A percentile compares a stretch with the other conserved stretches of the same genome.
Evolutionary conservation across 1,140 invertebrate genomes (phyloP).

Genomic region (Cherax quadricarinatus): DNA sequence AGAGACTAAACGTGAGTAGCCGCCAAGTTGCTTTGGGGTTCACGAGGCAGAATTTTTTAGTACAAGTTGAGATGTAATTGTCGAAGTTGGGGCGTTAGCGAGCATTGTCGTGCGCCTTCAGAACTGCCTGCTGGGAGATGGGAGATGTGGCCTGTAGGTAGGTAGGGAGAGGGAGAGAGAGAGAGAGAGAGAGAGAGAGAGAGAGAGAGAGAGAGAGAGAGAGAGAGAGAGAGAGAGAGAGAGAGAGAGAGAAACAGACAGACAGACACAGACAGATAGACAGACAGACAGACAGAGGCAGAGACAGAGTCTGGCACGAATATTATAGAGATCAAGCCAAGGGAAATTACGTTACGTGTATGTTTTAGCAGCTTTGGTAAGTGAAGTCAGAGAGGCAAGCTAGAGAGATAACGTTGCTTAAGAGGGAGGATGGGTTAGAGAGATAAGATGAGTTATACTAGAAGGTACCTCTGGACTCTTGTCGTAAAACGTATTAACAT

Average conservation of each 20-base stretch:
- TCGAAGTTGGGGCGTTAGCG: slow-evolving; percentile 18
- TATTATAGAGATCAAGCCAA: not conserved
- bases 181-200: too few relatives aligned
- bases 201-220: too few relatives aligned
- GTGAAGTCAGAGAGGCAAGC: not conserved
- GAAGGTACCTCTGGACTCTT: too few relatives aligned
- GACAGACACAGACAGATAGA: too few relatives aligned
- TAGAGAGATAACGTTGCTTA: not conserved
- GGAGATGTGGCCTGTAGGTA: not conserved
- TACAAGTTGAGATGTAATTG: slow-evolving; percentile 28
- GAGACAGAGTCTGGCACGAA: too few relatives aligned
- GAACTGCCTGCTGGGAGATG: not conserved
- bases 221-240: too few relatives aligned
- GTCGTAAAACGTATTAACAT: too few relatives aligned
- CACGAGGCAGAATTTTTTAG: slow-evolving; percentile 12
- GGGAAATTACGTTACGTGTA: not conserved
- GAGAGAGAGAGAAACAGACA: too few relatives aligned
- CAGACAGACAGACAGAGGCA: too few relatives aligned
- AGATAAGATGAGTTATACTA: too few relatives aligned
- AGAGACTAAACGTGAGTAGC: not conserved
- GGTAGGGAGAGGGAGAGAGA: not conserved
- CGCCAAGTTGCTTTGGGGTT: not conserved
- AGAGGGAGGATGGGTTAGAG: too few relatives aligned
- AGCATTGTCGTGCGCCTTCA: not conserved
- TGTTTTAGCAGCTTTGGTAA: not conserved